Percentiles rank a stretch among this genome's conserved stretches.
Evolutionary conservation across 2,797 vertebrate species (phyloP).

Genomic region (Mus minutoides): DNA sequence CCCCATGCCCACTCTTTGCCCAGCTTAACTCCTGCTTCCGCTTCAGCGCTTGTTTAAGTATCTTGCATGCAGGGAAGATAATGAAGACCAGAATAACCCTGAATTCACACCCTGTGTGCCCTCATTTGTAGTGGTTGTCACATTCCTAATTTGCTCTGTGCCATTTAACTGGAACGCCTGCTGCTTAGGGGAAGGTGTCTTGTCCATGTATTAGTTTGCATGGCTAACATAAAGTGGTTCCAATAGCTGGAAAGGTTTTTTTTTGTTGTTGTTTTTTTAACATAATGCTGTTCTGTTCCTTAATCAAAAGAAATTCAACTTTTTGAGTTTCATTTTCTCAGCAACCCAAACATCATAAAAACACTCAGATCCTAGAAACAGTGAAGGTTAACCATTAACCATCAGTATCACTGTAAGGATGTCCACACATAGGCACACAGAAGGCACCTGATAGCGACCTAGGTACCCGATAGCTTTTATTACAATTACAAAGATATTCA

Average conservation of each 20-base stretch:
- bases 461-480: neutral
- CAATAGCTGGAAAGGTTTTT: neutral
- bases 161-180: neutral
- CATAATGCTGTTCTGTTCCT: neutral
- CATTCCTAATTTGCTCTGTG: neutral
- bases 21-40: neutral
- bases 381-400: constrained; percentile 29
- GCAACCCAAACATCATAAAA: neutral
- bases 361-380: constrained; percentile 11
- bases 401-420: neutral
- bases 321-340: constrained; percentile 44
- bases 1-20: neutral
- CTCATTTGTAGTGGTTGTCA: neutral
- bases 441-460: neutral
- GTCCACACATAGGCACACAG: neutral
- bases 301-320: constrained; percentile 23
- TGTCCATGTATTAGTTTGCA: neutral
- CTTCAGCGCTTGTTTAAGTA: neutral
- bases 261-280: neutral
- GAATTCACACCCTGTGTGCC: neutral
- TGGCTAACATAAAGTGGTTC: neutral
- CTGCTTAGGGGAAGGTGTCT: neutral
- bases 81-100: neutral
- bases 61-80: neutral
- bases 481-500: constrained; percentile 2